Evolutionary conservation across 1,140 invertebrate species (phyloP), one percentile per base, ranked within the genome.

Genomic region (Pteromalus puparum): DNA sequence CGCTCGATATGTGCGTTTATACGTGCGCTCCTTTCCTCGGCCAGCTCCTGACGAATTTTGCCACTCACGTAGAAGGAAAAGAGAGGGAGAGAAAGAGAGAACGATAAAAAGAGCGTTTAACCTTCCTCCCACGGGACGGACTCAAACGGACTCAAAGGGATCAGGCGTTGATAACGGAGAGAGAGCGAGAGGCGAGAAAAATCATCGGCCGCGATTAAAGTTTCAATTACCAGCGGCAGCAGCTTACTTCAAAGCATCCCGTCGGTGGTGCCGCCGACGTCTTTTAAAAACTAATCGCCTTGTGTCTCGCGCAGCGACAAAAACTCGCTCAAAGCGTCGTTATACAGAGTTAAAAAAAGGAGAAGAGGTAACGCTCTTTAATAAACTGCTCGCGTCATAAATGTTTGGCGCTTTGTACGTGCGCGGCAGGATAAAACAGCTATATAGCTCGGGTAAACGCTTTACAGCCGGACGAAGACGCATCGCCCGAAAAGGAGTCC

Each of bases 231-330:
- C 65, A 9, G 34, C 67, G 67, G 67, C 67, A 30, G 24, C 26
- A 5, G 30, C 67, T 70, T 18, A n/a, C 67, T 30, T 26, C 67
- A 72, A 81, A 81, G 80, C 72, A 72, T 84, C 79, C 38, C 9
- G 46, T 73, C 75, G 72, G 67, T 26, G 28, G 9, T n/a, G 53
- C 6, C 30, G 68, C 21, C 42, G 48, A n/a, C 30, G 48, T 21
- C 18, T 61, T 81, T 65, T 74, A 46, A 48, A 81, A 84, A 75
- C 70, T 84, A 84, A 80, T 84, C 80, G 80, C 74, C 72, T 53
- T 61, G 77, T 75, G 83, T 84, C 83, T 84, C 61, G 83, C 70
- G 53, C 68, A 84, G 24, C 28, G 24, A 73, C 72, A 10, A 38
- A 38, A 74, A 75, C 21, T 38, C 42, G n/a, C 75, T 77, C 46